These are phyloP conservation scores for Ptilodon capucinus DNA, from an alignment of 2,888 invertebrate genomes.

Conservation along the genomic window DNA sequence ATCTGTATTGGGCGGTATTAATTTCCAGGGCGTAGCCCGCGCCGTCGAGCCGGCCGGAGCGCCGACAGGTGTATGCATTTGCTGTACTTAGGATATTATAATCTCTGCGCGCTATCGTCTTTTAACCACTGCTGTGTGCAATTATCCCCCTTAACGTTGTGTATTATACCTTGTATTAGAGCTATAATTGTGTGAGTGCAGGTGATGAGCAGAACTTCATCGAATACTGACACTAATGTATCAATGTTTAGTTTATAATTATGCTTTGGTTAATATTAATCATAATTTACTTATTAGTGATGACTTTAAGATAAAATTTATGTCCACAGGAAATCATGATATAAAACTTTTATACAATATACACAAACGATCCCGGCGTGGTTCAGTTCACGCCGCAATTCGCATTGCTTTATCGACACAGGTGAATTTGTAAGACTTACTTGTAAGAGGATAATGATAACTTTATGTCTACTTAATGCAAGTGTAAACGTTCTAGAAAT, in stretches of 20 bases:
- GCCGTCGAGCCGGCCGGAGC: conserved; percentile 19
- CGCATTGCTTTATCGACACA: conserved; percentile 75
- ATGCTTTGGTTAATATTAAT: conserved; percentile 78
- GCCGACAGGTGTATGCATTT: conserved; percentile 35
- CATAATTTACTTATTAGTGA: conserved; percentile 75
- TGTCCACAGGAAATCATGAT: conserved; percentile 74
- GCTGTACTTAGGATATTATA: conserved; percentile 59
- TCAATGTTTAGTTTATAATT: conserved; percentile 77
- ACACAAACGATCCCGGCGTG: conserved; percentile 62
- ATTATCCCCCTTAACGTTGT: conserved; percentile 67
- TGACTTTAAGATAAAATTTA: conserved; percentile 67
- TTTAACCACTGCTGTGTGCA: conserved; percentile 71
- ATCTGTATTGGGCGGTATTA: conserved; percentile 46
- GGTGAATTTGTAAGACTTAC: conserved; percentile 80
- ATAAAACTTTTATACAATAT: conserved; percentile 67
- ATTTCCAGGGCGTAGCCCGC: conserved; percentile 44
- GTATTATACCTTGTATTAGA: conserved; percentile 78
- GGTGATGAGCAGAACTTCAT: conserved; percentile 59
- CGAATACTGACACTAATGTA: conserved; percentile 72
- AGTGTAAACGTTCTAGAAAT: conserved; percentile 83
- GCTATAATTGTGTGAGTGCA: conserved; percentile 57
- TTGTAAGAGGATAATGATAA: conserved; percentile 79
- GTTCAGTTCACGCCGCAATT: conserved; percentile 47
- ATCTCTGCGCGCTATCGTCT: conserved; percentile 60
- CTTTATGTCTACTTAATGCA: conserved; percentile 83